Conservation (phyloP, 2,888 invertebrate species). For the Scaptomyza cyrtandrae region DNA sequence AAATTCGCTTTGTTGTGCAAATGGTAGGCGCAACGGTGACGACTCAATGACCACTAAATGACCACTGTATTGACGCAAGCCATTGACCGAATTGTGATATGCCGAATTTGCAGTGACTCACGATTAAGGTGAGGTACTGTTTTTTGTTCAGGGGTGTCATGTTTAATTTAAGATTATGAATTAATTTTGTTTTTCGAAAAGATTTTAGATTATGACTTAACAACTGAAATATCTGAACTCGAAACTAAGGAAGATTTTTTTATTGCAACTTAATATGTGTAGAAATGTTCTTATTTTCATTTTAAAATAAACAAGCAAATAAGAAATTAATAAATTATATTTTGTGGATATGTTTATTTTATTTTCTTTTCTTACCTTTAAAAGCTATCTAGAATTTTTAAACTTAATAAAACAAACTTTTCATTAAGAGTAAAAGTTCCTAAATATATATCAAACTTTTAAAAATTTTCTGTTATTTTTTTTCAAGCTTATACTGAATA, state of each 20-base stretch:
- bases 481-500: no score
- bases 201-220: not conserved
- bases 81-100: conserved; percentile 63
- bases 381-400: no score
- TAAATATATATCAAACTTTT: no score
- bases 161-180: conserved; percentile 1
- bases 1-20: conserved; percentile 53
- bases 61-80: conserved; percentile 64
- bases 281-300: no score
- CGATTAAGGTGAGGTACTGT: not conserved
- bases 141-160: not conserved
- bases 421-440: no score
- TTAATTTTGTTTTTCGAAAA: not conserved
- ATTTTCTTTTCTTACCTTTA: no score
- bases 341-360: no score
- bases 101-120: conserved; percentile 42
- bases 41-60: conserved; percentile 53
- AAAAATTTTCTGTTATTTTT: no score
- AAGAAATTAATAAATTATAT: no score
- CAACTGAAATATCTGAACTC: not conserved
- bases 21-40: conserved; percentile 25
- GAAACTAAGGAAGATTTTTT: not conserved
- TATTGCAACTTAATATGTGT: no score
- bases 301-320: no score
- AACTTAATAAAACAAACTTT: no score